Percentiles rank a stretch among this genome's conserved stretches.
These are phyloP conservation scores for Neolamprologus tretocephalus DNA, from an alignment of 2,113 vertebrate species.

Conservation along the genomic window DNA sequence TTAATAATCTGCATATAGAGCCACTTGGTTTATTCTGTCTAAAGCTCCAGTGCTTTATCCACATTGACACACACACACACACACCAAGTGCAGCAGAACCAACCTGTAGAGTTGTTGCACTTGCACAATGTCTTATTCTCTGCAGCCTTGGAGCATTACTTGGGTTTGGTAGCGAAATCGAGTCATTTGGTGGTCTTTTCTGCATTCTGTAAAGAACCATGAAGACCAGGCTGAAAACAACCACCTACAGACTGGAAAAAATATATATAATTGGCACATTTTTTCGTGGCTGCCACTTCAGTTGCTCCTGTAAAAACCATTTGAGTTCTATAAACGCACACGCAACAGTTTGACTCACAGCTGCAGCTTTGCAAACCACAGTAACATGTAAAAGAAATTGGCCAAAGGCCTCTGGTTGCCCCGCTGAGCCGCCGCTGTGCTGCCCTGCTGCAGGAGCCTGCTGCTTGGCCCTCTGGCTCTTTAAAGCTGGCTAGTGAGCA, in stretches of 20 bases:
- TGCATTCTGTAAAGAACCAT: neutral
- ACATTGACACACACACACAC: neutral
- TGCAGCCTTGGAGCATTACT: neutral
- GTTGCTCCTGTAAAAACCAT: neutral
- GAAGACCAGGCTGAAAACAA: neutral
- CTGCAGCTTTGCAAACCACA: conserved; percentile 27
- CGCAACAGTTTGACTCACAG: neutral
- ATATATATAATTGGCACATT: neutral
- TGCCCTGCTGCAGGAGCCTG: conserved; percentile 47
- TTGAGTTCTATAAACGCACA: neutral
- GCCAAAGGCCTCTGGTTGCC: conserved; percentile 18
- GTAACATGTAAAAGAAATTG: conserved; percentile 20
- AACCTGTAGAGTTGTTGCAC: conserved; percentile 17
- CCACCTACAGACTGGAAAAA: neutral
- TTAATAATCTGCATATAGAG: neutral
- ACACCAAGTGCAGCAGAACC: neutral
- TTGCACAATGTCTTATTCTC: neutral
- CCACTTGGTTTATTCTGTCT: neutral
- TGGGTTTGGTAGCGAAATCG: neutral
- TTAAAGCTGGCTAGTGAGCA: conserved; percentile 65
- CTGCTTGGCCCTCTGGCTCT: conserved; percentile 27
- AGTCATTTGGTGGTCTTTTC: neutral
- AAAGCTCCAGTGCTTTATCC: neutral
- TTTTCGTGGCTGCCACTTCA: neutral
- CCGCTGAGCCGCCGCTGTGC: conserved; percentile 39